A percentile compares a stretch with the other conserved stretches of the same genome.
phyloP scores from a whole-genome alignment of 2,888 invertebrate genomes.

The Stenodema calcarata region DNA sequence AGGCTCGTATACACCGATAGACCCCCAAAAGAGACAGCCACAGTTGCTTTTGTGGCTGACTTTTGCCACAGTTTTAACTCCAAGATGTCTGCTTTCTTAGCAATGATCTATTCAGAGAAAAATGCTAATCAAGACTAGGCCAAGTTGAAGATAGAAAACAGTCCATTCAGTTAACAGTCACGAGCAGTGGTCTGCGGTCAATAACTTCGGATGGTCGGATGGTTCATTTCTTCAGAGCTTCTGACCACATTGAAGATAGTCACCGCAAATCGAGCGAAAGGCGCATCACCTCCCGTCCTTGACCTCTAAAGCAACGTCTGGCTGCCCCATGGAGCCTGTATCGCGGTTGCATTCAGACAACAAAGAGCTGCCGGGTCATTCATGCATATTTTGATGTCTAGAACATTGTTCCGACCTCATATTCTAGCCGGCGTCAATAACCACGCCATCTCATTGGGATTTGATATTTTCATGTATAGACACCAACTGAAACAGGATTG shows the following conservation, averaged over 20 bases:
- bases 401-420: background rate
- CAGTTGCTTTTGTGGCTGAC: too few relatives aligned
- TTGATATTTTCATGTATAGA: too few relatives aligned
- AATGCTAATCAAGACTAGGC: background rate
- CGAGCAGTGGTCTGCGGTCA: background rate
- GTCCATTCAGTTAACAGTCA: background rate
- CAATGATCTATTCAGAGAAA: too few relatives aligned
- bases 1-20: too few relatives aligned
- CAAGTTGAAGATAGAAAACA: background rate
- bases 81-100: too few relatives aligned
- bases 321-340: background rate
- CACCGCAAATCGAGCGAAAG: background rate
- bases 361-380: background rate
- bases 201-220: background rate
- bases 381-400: background rate
- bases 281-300: background rate
- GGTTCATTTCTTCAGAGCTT: background rate
- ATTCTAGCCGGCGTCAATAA: too few relatives aligned
- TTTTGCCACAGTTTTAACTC: too few relatives aligned
- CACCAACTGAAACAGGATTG: too few relatives aligned
- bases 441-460: too few relatives aligned
- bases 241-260: slow-evolving; percentile 1
- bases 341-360: background rate
- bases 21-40: too few relatives aligned
- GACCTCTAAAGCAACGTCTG: background rate